These are phyloP conservation scores for Asbolus verrucosus DNA, from an alignment of 1,140 invertebrate species.

Conservation along the genomic window DNA sequence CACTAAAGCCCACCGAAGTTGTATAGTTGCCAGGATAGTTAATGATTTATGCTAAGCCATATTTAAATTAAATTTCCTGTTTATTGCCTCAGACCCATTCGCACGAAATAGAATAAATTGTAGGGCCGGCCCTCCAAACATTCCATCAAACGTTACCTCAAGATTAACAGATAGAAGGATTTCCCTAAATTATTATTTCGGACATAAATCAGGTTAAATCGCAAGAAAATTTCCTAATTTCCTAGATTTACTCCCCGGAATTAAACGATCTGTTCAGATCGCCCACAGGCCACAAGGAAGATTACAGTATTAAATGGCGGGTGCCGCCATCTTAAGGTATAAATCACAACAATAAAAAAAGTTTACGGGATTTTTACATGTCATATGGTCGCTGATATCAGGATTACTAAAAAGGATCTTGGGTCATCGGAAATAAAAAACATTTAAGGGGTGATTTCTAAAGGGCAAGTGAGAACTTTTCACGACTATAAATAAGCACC, in stretches of 20 bases:
- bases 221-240: conserved; percentile 31
- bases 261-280: conserved; percentile 32
- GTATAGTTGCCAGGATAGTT: conserved; percentile 32
- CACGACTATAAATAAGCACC: conserved; percentile 23
- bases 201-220: conserved; percentile 35
- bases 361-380: conserved; percentile 33
- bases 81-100: conserved; percentile 25
- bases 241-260: conserved; percentile 29
- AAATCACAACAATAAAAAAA: conserved; percentile 30
- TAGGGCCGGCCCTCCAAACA: conserved; percentile 12
- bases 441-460: conserved; percentile 12
- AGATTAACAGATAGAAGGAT: conserved; percentile 23
- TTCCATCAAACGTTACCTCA: conserved; percentile 18
- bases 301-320: conserved; percentile 27
- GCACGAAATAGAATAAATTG: conserved; percentile 36
- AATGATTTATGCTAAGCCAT: conserved; percentile 36
- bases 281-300: conserved; percentile 22
- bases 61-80: conserved; percentile 38
- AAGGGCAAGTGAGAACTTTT: neutral
- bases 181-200: conserved; percentile 34
- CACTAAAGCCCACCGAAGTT: conserved; percentile 28
- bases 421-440: conserved; percentile 17
- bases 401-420: conserved; percentile 2
- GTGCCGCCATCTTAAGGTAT: conserved; percentile 11
- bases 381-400: conserved; percentile 15